phyloP scores from a whole-genome alignment of 2,888 invertebrate genomes.

The Apodemia zela region DNA sequence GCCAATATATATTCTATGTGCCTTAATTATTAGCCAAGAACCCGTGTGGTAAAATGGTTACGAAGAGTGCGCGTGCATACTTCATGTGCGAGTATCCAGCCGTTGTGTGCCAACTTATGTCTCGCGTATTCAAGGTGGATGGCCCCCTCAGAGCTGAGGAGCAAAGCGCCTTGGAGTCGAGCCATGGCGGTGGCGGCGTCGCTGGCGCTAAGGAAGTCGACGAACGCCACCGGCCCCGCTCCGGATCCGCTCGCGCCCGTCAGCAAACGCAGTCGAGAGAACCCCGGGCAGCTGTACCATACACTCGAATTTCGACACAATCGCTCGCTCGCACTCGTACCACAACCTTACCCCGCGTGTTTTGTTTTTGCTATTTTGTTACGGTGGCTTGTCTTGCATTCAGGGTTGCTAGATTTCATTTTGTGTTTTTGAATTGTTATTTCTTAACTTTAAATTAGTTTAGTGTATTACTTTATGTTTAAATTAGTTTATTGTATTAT shows the following conservation, averaged over 20 bases:
- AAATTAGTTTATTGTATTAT: too few species aligned
- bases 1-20: conserved; percentile 1
- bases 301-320: conserved; percentile 71
- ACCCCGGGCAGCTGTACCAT: conserved; percentile 94
- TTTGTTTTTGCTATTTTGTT: neutral
- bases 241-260: conserved; percentile 83
- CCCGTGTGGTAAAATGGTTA: conserved; percentile 30
- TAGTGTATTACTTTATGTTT: neutral
- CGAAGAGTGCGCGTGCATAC: conserved; percentile 68
- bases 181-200: conserved; percentile 96
- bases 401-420: neutral
- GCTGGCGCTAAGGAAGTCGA: conserved; percentile 96
- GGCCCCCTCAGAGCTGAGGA: conserved; percentile 97
- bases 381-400: neutral
- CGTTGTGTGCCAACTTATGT: conserved; percentile 95
- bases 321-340: conserved; percentile 65
- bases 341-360: conserved; percentile 24
- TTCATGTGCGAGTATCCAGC: conserved; percentile 80
- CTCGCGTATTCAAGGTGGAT: conserved; percentile 99
- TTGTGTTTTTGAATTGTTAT: neutral
- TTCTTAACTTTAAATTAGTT: too few species aligned
- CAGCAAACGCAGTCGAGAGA: conserved; percentile 98
- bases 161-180: conserved; percentile 96
- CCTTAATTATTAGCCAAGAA: conserved; percentile 19
- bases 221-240: conserved; percentile 94